These are phyloP conservation scores for Coracias cyanogaster DNA, from an alignment of 2,797 vertebrate species.

Conservation along the genomic window DNA sequence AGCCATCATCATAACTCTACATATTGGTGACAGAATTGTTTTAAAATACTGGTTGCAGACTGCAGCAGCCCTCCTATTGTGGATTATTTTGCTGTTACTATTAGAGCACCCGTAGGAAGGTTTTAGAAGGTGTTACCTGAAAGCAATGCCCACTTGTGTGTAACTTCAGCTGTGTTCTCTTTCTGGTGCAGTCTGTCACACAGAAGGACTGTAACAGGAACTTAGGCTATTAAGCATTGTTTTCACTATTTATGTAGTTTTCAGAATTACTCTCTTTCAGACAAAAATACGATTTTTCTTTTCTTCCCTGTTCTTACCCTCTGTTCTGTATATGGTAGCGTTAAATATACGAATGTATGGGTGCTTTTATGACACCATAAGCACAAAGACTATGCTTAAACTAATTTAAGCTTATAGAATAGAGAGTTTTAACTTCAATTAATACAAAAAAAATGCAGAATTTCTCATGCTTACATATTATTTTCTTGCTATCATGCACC, in stretches of 20 bases:
- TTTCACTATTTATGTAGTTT: not conserved
- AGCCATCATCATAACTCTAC: not conserved
- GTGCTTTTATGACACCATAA: not conserved
- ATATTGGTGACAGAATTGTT: not conserved
- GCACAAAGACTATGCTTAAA: not conserved
- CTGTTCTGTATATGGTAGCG: not conserved
- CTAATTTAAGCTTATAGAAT: not conserved
- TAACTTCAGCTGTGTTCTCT: not conserved
- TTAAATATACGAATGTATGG: not conserved
- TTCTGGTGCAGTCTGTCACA: not conserved
- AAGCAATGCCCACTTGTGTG: not conserved
- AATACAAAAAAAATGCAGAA: not conserved
- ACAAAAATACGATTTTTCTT: not conserved
- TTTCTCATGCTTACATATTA: not conserved
- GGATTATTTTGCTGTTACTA: not conserved
- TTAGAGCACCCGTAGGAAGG: not conserved
- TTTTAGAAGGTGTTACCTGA: not conserved
- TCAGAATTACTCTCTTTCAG: not conserved
- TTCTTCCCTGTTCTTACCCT: not conserved
- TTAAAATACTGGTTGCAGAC: not conserved
- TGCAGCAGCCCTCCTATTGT: not conserved
- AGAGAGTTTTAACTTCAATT: not conserved
- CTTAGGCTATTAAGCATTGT: not conserved
- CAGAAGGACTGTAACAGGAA: not conserved
- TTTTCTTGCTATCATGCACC: not conserved